Conservation (phyloP, 2,888 invertebrate genomes). For the Erebia epiphron region DNA sequence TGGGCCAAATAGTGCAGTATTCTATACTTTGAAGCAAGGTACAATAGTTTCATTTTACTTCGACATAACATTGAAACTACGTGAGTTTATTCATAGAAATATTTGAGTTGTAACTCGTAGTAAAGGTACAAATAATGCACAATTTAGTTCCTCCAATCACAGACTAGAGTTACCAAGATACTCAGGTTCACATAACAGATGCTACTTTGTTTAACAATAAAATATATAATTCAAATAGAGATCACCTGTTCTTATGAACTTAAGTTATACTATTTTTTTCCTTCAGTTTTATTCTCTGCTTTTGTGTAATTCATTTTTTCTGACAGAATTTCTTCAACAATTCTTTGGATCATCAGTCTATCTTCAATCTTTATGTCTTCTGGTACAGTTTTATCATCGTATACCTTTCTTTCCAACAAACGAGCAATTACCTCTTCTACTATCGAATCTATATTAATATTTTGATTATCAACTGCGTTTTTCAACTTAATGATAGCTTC, state of each 20-base stretch:
- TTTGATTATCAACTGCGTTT: slow-evolving; percentile 42
- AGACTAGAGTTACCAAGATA: not conserved
- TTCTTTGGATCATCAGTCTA: slow-evolving; percentile 71
- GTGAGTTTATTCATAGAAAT: too few relatives aligned
- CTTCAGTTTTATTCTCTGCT: slow-evolving; percentile 45
- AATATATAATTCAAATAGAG: slow-evolving; percentile 24
- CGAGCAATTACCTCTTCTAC: slow-evolving; percentile 76
- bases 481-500: slow-evolving; percentile 26
- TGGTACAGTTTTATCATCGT: slow-evolving; percentile 77
- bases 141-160: not conserved
- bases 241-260: slow-evolving; percentile 27
- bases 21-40: too few relatives aligned
- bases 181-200: not conserved
- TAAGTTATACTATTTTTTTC: slow-evolving; percentile 34
- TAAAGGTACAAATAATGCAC: too few relatives aligned
- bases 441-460: slow-evolving; percentile 71
- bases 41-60: too few relatives aligned
- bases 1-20: too few relatives aligned
- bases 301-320: slow-evolving; percentile 71
- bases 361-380: slow-evolving; percentile 75
- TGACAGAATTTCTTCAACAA: slow-evolving; percentile 74
- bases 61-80: too few relatives aligned
- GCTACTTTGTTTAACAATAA: slow-evolving; percentile 8
- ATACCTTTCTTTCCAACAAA: slow-evolving; percentile 78
- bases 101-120: too few relatives aligned